Conservation (phyloP, 2,113 vertebrate genomes). For the Alosa alosa region DNA sequence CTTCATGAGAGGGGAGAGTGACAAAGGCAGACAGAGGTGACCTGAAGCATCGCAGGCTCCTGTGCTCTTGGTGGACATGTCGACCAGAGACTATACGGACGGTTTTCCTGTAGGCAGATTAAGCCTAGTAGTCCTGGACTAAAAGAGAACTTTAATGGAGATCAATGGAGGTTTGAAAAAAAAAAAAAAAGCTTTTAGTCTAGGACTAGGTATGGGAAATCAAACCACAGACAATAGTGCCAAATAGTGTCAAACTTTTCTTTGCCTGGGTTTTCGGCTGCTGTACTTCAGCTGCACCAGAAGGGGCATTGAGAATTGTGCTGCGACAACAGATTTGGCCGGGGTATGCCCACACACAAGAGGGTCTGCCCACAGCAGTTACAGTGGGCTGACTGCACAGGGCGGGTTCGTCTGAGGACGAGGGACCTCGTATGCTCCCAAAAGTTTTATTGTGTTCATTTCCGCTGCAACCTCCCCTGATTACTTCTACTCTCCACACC, state of each 20-base stretch:
- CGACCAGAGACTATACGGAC: too few species aligned
- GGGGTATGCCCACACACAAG: not conserved
- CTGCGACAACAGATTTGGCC: not conserved
- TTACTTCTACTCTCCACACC: not conserved
- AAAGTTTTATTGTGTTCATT: not conserved
- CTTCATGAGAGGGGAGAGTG: not conserved
- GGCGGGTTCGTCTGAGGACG: not conserved
- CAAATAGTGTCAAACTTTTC: not conserved
- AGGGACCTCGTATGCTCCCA: not conserved
- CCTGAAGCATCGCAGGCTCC: not conserved
- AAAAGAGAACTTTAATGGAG: too few species aligned
- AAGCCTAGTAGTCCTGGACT: too few species aligned
- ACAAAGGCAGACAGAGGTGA: not conserved
- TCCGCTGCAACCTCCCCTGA: not conserved
- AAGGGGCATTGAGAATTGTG: not conserved
- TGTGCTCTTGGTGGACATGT: too few species aligned
- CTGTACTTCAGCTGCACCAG: not conserved
- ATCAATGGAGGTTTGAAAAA: too few species aligned
- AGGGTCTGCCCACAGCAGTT: not conserved
- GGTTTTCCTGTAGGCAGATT: too few species aligned
- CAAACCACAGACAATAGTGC: too few species aligned
- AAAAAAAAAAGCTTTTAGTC: too few species aligned
- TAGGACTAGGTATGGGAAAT: too few species aligned
- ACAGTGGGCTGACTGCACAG: not conserved
- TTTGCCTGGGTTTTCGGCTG: not conserved